Evolutionary conservation across 2,113 vertebrate genomes (phyloP).

Genomic region (Alethe castanea): DNA sequence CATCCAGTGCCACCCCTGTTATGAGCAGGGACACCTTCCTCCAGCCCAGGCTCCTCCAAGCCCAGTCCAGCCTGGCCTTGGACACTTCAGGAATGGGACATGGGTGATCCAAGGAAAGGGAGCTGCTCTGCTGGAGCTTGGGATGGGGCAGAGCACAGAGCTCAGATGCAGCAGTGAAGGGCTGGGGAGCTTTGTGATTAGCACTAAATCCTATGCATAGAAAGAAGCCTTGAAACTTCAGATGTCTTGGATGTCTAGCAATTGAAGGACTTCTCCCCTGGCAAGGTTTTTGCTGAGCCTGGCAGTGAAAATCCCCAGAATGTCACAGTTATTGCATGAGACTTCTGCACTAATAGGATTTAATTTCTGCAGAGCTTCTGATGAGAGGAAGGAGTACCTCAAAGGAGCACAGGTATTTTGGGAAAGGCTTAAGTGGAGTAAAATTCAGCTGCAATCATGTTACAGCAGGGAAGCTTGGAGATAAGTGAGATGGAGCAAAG

Average conservation of each 20-base stretch:
- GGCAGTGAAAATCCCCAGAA: background rate
- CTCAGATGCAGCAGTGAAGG: background rate
- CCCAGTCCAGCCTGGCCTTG: background rate
- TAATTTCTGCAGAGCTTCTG: background rate
- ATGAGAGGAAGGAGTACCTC: background rate
- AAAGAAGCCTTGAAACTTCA: background rate
- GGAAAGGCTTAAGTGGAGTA: background rate
- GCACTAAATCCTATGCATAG: background rate
- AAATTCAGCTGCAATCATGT: background rate
- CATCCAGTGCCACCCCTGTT: background rate
- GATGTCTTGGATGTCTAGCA: background rate
- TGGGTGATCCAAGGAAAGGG: fast-evolving
- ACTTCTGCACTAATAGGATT: constrained; percentile 10
- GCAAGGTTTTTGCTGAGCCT: background rate
- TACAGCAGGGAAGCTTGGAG: background rate
- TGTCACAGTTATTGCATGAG: background rate
- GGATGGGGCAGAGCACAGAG: background rate
- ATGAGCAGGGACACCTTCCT: background rate
- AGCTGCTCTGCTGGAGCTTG: background rate
- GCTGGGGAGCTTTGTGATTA: background rate
- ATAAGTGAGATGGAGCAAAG: fast-evolving
- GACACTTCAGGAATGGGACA: background rate
- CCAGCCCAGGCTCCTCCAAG: fast-evolving
- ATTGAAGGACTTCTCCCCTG: background rate
- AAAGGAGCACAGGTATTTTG: background rate